phyloP scores from a whole-genome alignment of 2,113 vertebrate species.

The Columba janthina region DNA sequence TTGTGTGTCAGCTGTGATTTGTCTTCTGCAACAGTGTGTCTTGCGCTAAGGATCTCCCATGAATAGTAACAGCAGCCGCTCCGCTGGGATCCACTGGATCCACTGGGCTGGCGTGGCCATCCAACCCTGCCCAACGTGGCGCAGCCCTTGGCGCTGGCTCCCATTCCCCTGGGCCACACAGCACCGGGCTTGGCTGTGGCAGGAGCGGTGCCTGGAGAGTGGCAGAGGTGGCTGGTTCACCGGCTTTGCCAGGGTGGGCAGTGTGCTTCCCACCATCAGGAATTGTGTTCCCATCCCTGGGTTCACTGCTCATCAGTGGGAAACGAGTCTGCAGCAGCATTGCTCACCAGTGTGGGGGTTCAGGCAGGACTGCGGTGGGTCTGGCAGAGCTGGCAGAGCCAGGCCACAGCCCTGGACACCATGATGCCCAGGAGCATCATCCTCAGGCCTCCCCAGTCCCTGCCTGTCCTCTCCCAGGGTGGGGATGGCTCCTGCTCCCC shows the following conservation, averaged over 20 bases:
- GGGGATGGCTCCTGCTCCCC: not conserved
- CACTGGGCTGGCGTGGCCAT: accelerated
- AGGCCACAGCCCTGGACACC: accelerated
- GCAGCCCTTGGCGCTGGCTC: not conserved
- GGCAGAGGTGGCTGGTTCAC: not conserved
- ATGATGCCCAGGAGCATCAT: not conserved
- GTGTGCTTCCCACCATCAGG: not conserved
- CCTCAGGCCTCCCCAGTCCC: not conserved
- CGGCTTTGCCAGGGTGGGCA: not conserved
- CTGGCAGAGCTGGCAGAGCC: not conserved
- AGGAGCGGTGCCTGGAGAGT: accelerated
- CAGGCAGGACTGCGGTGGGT: accelerated
- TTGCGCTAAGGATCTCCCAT: not conserved
- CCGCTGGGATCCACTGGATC: not conserved
- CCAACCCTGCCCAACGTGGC: not conserved
- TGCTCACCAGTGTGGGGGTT: accelerated
- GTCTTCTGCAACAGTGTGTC: not conserved
- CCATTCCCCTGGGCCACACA: not conserved
- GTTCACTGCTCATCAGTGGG: not conserved
- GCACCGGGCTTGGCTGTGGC: accelerated
- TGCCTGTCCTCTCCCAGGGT: accelerated
- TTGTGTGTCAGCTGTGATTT: slow-evolving; percentile 12
- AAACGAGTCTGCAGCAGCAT: not conserved
- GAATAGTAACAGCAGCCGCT: not conserved
- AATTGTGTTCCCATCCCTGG: not conserved